A percentile compares a stretch with the other conserved stretches of the same genome.
Conservation (phyloP, 2,888 invertebrate species). For the Anoplius nigerrimus region DNA sequence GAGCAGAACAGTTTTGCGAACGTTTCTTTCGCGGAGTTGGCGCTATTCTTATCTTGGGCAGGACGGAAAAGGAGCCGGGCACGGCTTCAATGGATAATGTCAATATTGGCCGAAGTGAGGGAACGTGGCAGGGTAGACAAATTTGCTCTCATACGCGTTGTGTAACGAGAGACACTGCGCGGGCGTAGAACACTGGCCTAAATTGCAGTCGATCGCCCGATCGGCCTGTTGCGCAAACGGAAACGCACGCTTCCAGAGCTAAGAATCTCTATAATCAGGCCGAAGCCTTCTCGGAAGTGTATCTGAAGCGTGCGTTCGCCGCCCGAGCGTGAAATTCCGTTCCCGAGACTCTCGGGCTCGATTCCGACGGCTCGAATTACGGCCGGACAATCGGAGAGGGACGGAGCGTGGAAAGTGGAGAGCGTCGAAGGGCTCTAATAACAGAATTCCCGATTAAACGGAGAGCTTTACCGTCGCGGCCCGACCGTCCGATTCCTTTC, state of each 20-base stretch:
- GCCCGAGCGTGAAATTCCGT: too few species aligned
- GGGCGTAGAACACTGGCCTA: constrained; percentile 1
- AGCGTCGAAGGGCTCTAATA: too few species aligned
- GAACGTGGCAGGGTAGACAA: constrained; percentile 1
- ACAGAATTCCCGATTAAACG: too few species aligned
- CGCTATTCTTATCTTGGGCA: not conserved
- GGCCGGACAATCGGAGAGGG: too few species aligned
- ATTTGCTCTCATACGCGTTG: not conserved
- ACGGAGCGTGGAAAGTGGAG: too few species aligned
- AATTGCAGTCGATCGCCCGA: not conserved
- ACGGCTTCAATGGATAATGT: constrained; percentile 2
- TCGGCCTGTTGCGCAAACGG: not conserved
- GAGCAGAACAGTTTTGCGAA: too few species aligned
- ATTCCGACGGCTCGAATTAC: too few species aligned
- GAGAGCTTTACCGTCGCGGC: too few species aligned
- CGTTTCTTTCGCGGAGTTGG: too few species aligned
- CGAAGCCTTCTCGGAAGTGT: not conserved
- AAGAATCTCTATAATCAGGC: not conserved
- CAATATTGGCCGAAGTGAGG: constrained; percentile 1
- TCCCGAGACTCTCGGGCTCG: too few species aligned
- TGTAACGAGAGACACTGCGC: not conserved
- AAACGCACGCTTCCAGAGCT: not conserved
- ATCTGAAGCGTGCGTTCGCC: too few species aligned
- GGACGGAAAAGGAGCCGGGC: not conserved
- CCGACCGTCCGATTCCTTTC: too few species aligned